Evolutionary conservation across 2,113 vertebrate species (phyloP), one percentile per base, ranked within the genome.

Genomic region (Chamaea fasciata): DNA sequence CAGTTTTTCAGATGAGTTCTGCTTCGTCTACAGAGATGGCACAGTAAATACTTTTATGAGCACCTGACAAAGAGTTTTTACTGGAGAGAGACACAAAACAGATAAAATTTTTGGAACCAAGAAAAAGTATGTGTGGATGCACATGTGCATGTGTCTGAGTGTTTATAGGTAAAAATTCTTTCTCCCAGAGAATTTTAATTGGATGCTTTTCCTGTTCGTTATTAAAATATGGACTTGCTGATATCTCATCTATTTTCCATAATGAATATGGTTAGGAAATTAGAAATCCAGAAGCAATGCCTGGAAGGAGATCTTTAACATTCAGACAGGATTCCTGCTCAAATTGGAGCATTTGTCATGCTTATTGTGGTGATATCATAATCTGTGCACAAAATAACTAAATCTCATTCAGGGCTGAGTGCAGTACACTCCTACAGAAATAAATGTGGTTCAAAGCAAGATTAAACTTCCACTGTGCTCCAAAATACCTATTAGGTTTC

Each of bases 271-370:
- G 4, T 64, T 88, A 77, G 59, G 17, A 92, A 88, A 85, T 90
- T 77, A 84, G 26, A 67, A 92, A 93, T 70, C 30, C 35, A 90
- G 15, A 67, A 13, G 26, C 57, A 80, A 4, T 67, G 52, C 7
- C 31, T 53, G 22, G 16, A 59, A 69, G 52, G 74, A 9, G 11
- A 56, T 90, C n/a, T 71, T 78, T 79, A 90, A 87, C 85, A 63
- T 46, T 46, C 57, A 84, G 30, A 7, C 28, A 24, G 52, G 37
- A 69, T 23, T 90, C 35, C 62, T 78, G 52, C 55, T 92, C 60
- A 79, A 94, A 87, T 31, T 68, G 33, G 33, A 74, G 31, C 60
- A 80, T 96, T 96, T 95, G 69, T 81, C 46, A 89, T 84, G 16
- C 67, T 62, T 89, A 56, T 60, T 90, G 68, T 70, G 59, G 37